These are phyloP conservation scores for Globodera ellingtonae DNA, from an alignment of 1,140 invertebrate species.

Conservation along the genomic window DNA sequence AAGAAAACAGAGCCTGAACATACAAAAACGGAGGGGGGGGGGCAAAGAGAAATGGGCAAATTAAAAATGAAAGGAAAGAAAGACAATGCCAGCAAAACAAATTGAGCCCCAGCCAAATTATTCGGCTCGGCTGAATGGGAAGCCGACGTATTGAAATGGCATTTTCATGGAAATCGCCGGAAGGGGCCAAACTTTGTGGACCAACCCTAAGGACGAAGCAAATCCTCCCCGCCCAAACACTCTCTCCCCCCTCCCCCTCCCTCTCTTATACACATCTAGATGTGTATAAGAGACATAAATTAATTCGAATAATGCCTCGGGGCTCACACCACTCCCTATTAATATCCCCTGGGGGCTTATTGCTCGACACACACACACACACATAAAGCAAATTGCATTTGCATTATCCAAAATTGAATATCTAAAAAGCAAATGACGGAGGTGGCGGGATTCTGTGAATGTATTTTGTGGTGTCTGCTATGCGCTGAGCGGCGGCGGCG, in stretches of 20 bases:
- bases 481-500: background rate
- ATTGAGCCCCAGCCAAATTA: background rate
- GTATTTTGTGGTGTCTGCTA: background rate
- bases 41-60: background rate
- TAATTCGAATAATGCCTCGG: slow-evolving; percentile 5
- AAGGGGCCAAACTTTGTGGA: background rate
- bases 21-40: too few relatives aligned
- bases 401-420: background rate
- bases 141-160: background rate
- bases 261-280: too few relatives aligned
- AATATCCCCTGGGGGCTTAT: background rate
- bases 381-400: background rate
- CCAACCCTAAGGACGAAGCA: background rate
- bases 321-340: background rate
- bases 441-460: background rate
- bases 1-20: too few relatives aligned
- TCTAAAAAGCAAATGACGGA: background rate
- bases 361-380: background rate
- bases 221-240: background rate
- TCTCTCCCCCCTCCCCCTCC: too few relatives aligned
- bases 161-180: background rate
- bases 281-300: too few relatives aligned
- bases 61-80: background rate
- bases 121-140: too few relatives aligned
- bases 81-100: background rate